phyloP scores from a whole-genome alignment of 1,140 invertebrate species.

The Drosophila triauraria region DNA sequence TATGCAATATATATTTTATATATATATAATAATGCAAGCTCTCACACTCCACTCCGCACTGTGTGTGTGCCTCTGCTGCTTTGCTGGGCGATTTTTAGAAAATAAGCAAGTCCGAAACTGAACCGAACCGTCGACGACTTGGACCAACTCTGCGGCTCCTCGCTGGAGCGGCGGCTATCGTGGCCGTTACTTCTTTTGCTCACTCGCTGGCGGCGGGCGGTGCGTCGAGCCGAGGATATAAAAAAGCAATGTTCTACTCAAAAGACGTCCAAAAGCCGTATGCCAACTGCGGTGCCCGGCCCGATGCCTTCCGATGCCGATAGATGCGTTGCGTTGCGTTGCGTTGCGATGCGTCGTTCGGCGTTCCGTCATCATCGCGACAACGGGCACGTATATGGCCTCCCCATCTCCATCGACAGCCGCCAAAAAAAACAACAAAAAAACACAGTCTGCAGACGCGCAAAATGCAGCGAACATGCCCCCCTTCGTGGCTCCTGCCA shows the following conservation, averaged over 20 bases:
- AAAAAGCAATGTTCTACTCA: conserved; percentile 85
- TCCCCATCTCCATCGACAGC: conserved; percentile 32
- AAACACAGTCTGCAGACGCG: conserved; percentile 53
- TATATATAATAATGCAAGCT: conserved; percentile 77
- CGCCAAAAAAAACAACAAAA: conserved; percentile 57
- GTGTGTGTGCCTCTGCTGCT: conserved; percentile 50
- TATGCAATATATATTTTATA: conserved; percentile 71
- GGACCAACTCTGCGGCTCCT: conserved; percentile 71
- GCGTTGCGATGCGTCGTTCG: conserved; percentile 70
- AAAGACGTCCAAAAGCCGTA: conserved; percentile 85
- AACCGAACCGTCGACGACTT: conserved; percentile 83
- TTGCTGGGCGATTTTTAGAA: conserved; percentile 71
- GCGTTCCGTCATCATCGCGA: conserved; percentile 71
- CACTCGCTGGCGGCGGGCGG: conserved; percentile 39
- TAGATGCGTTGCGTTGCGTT: conserved; percentile 66
- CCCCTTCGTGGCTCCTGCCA: neutral
- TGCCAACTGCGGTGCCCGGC: conserved; percentile 80
- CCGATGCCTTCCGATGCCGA: conserved; percentile 72
- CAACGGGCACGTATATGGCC: conserved; percentile 47
- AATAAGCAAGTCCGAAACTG: conserved; percentile 83
- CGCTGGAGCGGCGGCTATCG: conserved; percentile 42
- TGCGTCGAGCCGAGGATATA: conserved; percentile 84
- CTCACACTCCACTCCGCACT: conserved; percentile 48
- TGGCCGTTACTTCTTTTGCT: conserved; percentile 67
- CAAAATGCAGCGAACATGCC: conserved; percentile 65